Evolutionary conservation across 2,113 vertebrate species (phyloP).

Genomic region (Gavia stellata): DNA sequence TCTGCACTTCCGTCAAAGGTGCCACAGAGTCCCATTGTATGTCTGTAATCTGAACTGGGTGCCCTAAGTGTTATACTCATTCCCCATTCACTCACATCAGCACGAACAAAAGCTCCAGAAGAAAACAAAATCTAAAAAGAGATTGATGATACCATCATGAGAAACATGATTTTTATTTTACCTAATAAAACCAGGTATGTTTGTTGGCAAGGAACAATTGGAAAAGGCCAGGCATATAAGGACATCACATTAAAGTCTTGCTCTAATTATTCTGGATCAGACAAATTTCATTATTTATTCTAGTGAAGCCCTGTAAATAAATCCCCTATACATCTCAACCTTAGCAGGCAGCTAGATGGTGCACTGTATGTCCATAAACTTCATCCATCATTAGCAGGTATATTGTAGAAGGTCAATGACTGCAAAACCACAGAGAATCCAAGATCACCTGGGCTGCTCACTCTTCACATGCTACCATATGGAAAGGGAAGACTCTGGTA

Average conservation of each 20-base stretch:
- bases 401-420: background rate
- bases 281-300: background rate
- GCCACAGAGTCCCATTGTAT: conserved; percentile 87
- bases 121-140: conserved; percentile 81
- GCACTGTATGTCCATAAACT: background rate
- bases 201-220: background rate
- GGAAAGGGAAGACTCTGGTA: background rate
- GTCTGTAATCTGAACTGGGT: conserved; percentile 76
- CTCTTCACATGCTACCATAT: background rate
- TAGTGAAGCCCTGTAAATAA: background rate
- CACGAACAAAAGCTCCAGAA: conserved; percentile 86
- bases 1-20: conserved; percentile 80
- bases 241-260: background rate
- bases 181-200: background rate
- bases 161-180: background rate
- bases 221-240: background rate
- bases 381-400: background rate
- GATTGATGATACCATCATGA: background rate
- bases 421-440: background rate
- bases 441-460: background rate
- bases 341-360: background rate
- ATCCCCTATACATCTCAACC: background rate
- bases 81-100: conserved; percentile 86
- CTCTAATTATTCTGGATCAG: background rate
- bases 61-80: conserved; percentile 88